phyloP scores from a whole-genome alignment of 1,140 invertebrate species.

The Ptiloglossa arizonensis region DNA sequence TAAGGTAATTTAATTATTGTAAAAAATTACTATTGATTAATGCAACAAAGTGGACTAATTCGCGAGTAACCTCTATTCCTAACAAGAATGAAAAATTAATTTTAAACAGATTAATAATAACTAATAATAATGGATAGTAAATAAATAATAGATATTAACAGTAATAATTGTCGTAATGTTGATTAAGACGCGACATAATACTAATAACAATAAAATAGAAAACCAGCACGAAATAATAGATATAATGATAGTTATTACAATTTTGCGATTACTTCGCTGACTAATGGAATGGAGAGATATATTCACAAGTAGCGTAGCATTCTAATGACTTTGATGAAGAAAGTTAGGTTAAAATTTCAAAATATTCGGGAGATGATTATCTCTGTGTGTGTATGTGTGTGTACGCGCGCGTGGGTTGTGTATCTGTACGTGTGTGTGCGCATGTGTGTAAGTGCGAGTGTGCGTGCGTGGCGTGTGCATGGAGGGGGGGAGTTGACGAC shows the following conservation, averaged over 20 bases:
- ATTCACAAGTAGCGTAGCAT: constrained; percentile 54
- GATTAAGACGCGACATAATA: constrained; percentile 33
- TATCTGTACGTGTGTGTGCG: background rate
- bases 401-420: background rate
- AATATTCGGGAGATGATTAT: background rate
- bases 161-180: constrained; percentile 36
- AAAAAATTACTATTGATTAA: constrained; percentile 40
- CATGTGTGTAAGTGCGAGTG: no score
- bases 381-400: background rate
- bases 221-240: constrained; percentile 31
- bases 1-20: constrained; percentile 37
- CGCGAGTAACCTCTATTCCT: constrained; percentile 48
- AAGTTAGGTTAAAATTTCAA: constrained; percentile 13
- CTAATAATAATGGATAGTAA: constrained; percentile 24
- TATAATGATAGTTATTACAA: constrained; percentile 43
- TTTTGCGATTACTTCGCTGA: constrained; percentile 48
- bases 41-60: constrained; percentile 51
- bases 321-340: constrained; percentile 40
- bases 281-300: constrained; percentile 49
- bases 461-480: background rate
- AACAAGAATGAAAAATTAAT: constrained; percentile 42
- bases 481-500: background rate
- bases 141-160: constrained; percentile 39
- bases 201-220: constrained; percentile 22
- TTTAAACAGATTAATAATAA: constrained; percentile 45